A percentile compares a stretch with the other conserved stretches of the same genome.
Evolutionary conservation across 2,888 invertebrate species (phyloP).

Genomic region (Drosophila peninsularis): DNA sequence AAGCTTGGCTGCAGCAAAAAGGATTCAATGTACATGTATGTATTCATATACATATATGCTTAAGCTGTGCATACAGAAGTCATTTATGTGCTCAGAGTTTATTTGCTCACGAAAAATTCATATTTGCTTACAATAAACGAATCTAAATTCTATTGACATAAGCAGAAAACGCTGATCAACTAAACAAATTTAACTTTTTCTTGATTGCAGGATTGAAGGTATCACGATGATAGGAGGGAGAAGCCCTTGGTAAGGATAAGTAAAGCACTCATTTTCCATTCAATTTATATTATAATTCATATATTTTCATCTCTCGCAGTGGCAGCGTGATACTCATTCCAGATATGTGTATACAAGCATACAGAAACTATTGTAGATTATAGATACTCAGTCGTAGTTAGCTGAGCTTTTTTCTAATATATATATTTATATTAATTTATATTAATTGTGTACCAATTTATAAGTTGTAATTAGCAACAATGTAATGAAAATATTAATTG

Average conservation of each 20-base stretch:
- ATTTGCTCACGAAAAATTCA: conserved; percentile 1
- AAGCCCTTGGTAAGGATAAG: background rate
- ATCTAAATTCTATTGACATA: conserved; percentile 3
- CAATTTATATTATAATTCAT: background rate
- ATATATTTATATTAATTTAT: background rate
- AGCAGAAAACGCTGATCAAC: background rate
- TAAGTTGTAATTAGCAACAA: too few relatives aligned
- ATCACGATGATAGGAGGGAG: background rate
- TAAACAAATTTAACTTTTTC: background rate
- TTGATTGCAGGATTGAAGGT: background rate
- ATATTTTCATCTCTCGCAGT: background rate
- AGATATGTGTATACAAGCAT: background rate
- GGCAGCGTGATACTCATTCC: background rate
- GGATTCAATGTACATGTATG: background rate
- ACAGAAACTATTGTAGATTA: background rate
- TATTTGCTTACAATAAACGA: conserved; percentile 8
- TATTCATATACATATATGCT: background rate
- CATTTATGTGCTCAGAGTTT: background rate
- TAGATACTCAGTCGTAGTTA: background rate
- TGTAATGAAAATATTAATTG: background rate
- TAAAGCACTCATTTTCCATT: background rate
- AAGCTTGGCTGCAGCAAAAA: background rate
- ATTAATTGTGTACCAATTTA: background rate
- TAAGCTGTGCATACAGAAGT: background rate
- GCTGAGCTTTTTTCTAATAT: background rate